A percentile compares a stretch with the other conserved stretches of the same genome.
phyloP scores from a whole-genome alignment of 1,140 invertebrate species.

The Conus ventricosus region DNA sequence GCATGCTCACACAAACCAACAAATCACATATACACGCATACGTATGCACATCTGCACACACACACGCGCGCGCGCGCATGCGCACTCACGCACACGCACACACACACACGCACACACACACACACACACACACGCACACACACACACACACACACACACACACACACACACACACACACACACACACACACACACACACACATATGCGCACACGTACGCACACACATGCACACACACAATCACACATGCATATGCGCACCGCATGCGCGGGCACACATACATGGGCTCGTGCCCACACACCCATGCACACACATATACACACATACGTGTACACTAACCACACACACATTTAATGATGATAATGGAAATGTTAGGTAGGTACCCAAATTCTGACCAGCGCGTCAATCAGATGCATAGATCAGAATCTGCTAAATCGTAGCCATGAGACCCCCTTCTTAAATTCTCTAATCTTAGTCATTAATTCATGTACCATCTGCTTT shows the following conservation, averaged over 20 bases:
- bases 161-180: background rate
- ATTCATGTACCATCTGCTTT: background rate
- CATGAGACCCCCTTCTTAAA: too few species aligned
- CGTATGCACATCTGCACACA: background rate
- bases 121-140: background rate
- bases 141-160: background rate
- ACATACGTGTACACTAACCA: background rate
- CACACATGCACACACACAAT: background rate
- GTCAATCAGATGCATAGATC: too few species aligned
- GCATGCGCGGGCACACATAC: background rate
- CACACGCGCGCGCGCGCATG: background rate
- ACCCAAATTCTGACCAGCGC: too few species aligned
- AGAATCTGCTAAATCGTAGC: too few species aligned
- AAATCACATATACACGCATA: background rate
- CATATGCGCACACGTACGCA: background rate
- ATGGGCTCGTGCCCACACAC: too few species aligned
- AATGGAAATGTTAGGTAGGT: background rate
- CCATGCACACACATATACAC: background rate
- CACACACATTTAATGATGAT: background rate
- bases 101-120: background rate
- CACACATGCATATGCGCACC: background rate
- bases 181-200: background rate
- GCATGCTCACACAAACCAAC: too few species aligned
- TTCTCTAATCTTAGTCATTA: background rate
- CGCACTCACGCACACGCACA: background rate